Conservation (phyloP, 2,113 vertebrate species). For the Platysternon megacephalum region DNA sequence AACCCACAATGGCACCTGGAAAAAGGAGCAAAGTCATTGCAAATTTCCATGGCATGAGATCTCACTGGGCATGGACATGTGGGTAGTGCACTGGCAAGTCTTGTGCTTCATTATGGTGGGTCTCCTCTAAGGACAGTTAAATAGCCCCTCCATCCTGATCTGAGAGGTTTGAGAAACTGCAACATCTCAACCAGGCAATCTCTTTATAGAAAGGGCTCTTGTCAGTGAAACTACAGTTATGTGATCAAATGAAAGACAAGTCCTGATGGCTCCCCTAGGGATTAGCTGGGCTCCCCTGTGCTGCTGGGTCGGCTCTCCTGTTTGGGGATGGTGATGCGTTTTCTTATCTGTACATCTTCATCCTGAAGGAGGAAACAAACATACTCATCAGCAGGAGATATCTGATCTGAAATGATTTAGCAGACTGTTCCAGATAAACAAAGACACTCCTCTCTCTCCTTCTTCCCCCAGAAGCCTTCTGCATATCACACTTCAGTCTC, state of each 20-base stretch:
- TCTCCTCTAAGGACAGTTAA: background rate
- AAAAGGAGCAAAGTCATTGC: rapidly evolving
- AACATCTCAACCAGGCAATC: background rate
- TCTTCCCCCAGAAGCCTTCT: background rate
- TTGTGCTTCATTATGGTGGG: background rate
- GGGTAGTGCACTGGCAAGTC: rapidly evolving
- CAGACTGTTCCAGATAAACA: background rate
- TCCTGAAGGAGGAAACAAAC: slow-evolving; percentile 40
- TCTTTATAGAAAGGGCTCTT: background rate
- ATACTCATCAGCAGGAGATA: background rate
- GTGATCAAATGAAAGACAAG: background rate
- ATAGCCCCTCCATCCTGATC: background rate
- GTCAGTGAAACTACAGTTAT: background rate
- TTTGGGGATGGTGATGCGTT: background rate
- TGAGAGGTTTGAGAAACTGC: background rate
- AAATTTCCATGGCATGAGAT: rapidly evolving
- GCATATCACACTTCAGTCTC: background rate
- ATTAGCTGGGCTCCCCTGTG: background rate
- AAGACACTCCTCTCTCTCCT: background rate
- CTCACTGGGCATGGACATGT: background rate
- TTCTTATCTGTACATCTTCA: slow-evolving; percentile 54
- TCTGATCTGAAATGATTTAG: background rate
- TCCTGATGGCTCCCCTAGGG: background rate
- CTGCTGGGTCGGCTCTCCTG: background rate
- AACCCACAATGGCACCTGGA: background rate